phyloP scores from a whole-genome alignment of 2,888 invertebrate species.

The Carterocephalus palaemon region DNA sequence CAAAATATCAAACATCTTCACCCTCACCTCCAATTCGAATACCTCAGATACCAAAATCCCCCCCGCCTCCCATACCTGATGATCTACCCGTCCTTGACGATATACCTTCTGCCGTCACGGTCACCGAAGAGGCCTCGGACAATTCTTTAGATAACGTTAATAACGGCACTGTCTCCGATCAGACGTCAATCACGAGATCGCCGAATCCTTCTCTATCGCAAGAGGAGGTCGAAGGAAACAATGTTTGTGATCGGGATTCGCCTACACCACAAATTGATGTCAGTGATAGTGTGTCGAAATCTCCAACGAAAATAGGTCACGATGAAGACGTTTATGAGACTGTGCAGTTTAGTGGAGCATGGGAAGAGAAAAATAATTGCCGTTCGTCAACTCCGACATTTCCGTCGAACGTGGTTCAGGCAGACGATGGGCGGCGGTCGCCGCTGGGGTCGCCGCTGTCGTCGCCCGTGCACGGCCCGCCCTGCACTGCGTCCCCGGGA shows the following conservation, averaged over 20 bases:
- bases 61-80: conserved; percentile 49
- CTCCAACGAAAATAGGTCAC: conserved; percentile 39
- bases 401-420: conserved; percentile 45
- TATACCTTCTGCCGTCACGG: conserved; percentile 21
- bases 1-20: conserved; percentile 31
- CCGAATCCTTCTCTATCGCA: conserved; percentile 41
- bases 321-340: conserved; percentile 58
- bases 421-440: conserved; percentile 50
- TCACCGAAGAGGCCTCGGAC: conserved; percentile 28
- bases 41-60: conserved; percentile 46
- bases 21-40: conserved; percentile 37
- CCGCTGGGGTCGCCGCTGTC: conserved; percentile 59
- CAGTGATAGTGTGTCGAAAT: conserved; percentile 47
- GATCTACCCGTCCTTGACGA: conserved; percentile 27
- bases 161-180: conserved; percentile 23
- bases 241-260: conserved; percentile 38
- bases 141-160: conserved; percentile 27
- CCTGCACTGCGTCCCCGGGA: conserved; percentile 48
- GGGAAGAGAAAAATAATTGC: conserved; percentile 61
- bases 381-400: conserved; percentile 68
- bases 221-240: conserved; percentile 41
- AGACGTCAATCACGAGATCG: conserved; percentile 29
- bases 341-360: conserved; percentile 54
- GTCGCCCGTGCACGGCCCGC: conserved; percentile 59
- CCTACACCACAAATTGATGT: conserved; percentile 44